phyloP scores from a whole-genome alignment of 1,140 invertebrate species.

The Aphis craccivora region DNA sequence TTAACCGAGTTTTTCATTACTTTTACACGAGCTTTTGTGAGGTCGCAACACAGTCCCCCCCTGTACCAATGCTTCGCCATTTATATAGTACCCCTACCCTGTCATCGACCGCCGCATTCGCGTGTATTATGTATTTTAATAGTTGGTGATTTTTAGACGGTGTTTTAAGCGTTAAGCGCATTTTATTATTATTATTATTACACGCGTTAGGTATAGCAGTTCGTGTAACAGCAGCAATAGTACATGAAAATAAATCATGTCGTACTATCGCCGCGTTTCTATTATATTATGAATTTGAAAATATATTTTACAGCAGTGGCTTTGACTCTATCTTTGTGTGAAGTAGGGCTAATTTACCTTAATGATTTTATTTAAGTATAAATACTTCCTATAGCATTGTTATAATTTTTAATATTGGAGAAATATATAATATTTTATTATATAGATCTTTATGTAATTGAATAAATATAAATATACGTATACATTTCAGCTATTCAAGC shows the following conservation, averaged over 20 bases:
- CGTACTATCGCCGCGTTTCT: not conserved
- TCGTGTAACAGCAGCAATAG: not conserved
- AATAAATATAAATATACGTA: too few species aligned
- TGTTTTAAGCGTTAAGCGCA: not conserved
- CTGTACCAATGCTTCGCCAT: not conserved
- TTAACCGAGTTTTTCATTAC: slow-evolving; percentile 57
- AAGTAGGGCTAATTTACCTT: too few species aligned
- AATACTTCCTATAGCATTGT: too few species aligned
- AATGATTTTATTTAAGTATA: too few species aligned
- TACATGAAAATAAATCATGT: not conserved
- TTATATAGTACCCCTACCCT: not conserved
- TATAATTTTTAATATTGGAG: too few species aligned
- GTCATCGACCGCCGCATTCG: not conserved
- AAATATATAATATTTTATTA: too few species aligned
- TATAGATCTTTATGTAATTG: too few species aligned
- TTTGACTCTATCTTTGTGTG: not conserved
- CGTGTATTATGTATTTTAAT: slow-evolving; percentile 9
- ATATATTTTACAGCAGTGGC: not conserved
- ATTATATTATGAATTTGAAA: not conserved
- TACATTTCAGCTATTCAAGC: too few species aligned
- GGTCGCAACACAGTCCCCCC: not conserved
- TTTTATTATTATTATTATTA: not conserved
- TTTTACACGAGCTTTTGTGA: slow-evolving; percentile 26
- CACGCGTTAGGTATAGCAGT: not conserved
- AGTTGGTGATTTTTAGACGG: not conserved